These are phyloP conservation scores for Perizoma flavofasciatum DNA, from an alignment of 2,888 invertebrate species.

Conservation along the genomic window DNA sequence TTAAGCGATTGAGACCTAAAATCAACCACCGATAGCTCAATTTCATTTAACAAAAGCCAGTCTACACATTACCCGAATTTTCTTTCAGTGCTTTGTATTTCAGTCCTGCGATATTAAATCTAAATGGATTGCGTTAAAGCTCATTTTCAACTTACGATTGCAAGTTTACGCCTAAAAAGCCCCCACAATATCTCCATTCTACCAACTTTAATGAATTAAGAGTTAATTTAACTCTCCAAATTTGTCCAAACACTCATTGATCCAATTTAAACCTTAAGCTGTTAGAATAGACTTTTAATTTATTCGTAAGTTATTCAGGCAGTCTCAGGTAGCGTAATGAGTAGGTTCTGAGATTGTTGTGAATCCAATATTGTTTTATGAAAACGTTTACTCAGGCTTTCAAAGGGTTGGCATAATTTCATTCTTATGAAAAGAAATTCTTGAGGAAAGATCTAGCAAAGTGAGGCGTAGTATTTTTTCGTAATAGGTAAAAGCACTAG, in stretches of 20 bases:
- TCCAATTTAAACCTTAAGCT: conserved; percentile 10
- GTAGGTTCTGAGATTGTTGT: conserved; percentile 8
- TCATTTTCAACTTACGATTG: no score
- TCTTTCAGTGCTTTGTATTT: no score
- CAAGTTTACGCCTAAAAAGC: no score
- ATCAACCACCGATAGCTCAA: no score
- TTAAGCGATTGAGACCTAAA: no score
- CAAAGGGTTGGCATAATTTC: conserved; percentile 1
- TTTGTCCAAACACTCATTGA: conserved; percentile 1
- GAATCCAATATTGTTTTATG: conserved; percentile 14
- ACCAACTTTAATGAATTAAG: conserved; percentile 20
- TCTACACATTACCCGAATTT: no score
- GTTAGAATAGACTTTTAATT: conserved; percentile 17
- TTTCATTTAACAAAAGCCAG: no score
- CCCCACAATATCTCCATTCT: background rate
- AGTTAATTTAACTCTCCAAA: conserved; percentile 21
- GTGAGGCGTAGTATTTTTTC: background rate
- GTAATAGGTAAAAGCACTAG: no score
- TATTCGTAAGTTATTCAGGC: conserved; percentile 1
- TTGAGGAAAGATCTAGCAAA: background rate
- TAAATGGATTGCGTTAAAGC: no score
- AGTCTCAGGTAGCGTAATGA: conserved; percentile 6
- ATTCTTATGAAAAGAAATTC: background rate
- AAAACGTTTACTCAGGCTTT: conserved; percentile 9
- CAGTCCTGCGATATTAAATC: no score